Evolutionary conservation across 2,113 vertebrate species (phyloP).

Genomic region (Pholis gunnellus): DNA sequence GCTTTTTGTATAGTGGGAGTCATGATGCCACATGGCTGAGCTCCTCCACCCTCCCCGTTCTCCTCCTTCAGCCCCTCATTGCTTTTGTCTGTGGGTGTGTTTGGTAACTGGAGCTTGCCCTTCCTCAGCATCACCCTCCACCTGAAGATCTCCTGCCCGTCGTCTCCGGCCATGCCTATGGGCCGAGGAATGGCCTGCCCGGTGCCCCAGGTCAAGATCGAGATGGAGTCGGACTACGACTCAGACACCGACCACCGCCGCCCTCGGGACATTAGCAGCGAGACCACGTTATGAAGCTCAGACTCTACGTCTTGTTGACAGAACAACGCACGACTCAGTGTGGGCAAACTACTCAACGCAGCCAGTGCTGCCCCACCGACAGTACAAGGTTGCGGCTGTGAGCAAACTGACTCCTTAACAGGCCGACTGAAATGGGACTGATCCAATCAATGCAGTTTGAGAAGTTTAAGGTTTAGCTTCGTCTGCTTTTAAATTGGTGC

Average conservation of each 20-base stretch:
- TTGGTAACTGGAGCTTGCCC: slow-evolving; percentile 78
- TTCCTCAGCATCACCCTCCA: slow-evolving; percentile 93
- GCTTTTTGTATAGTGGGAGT: slow-evolving; percentile 17
- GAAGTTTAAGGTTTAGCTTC: neutral
- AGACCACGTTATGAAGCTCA: slow-evolving; percentile 89
- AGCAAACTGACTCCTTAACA: neutral
- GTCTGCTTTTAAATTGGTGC: slow-evolving; percentile 22
- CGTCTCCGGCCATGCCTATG: slow-evolving; percentile 88
- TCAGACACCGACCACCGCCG: slow-evolving; percentile 86
- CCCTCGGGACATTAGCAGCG: slow-evolving; percentile 86
- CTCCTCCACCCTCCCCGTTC: slow-evolving; percentile 4
- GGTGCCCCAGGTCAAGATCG: slow-evolving; percentile 96
- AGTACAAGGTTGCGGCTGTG: neutral
- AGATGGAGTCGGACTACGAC: slow-evolving; percentile 95
- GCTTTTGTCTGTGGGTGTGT: slow-evolving; percentile 57
- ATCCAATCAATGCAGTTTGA: neutral
- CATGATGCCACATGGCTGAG: slow-evolving; percentile 3
- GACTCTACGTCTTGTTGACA: neutral
- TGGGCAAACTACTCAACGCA: slow-evolving; percentile 7
- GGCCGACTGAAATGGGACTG: slow-evolving; percentile 20
- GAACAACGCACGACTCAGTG: neutral
- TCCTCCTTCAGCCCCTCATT: slow-evolving; percentile 25
- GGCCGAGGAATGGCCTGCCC: slow-evolving; percentile 84
- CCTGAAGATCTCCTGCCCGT: slow-evolving; percentile 97
- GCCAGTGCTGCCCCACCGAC: slow-evolving; percentile 29